phyloP scores from a whole-genome alignment of 37 sponge, comb jelly and placozoan genomes.

The Halichondria panicea region DNA sequence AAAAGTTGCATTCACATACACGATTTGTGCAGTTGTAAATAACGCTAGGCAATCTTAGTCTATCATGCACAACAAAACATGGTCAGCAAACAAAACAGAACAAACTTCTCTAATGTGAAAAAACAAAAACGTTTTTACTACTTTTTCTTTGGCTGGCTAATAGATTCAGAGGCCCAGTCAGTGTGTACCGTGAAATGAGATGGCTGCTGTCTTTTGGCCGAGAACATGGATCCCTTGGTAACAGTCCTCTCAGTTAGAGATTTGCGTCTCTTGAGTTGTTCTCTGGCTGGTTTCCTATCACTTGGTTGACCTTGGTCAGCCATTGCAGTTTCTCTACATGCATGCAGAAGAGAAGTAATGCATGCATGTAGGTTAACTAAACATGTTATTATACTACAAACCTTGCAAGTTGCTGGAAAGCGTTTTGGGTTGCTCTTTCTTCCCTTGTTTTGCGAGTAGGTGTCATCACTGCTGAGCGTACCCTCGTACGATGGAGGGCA shows the following conservation, averaged over 20 bases:
- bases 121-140: not conserved
- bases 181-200: constrained; percentile 74
- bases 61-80: no score
- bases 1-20: no score
- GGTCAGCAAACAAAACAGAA: no score
- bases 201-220: constrained; percentile 42
- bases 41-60: no score
- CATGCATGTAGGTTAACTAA: no score
- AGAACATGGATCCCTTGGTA: constrained; percentile 50
- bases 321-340: not conserved
- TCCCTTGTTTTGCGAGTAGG: constrained; percentile 47
- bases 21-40: no score
- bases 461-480: constrained; percentile 69
- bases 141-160: not conserved
- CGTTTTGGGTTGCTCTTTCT: not conserved
- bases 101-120: no score
- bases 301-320: not conserved
- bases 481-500: constrained; percentile 36
- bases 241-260: constrained; percentile 21
- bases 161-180: constrained; percentile 72
- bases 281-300: constrained; percentile 4
- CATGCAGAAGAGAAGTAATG: no score
- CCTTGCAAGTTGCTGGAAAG: constrained; percentile 43
- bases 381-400: not conserved
- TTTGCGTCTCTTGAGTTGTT: constrained; percentile 12